Base-by-base conservation (phyloP, 2,797 vertebrate species). In the Falco concolor region DNA sequence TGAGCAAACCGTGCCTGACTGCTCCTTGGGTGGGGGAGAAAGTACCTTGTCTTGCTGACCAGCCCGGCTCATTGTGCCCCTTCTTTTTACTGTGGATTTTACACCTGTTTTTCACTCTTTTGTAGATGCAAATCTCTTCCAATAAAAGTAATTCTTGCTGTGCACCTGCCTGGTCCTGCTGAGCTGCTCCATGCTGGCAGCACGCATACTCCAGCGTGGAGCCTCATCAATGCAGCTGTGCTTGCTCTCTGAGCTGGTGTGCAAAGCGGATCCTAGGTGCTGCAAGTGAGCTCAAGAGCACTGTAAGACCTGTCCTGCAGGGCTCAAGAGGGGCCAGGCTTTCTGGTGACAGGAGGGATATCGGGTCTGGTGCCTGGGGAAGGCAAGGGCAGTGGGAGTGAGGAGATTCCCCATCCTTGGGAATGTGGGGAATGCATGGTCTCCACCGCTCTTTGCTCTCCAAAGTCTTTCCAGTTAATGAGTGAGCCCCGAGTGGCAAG, bases 91-190 rank as follows among this genome's bases (percentile, higher is more conserved):
- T 89, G 77, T 95, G 84, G 86, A 80, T 97, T 97, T 97, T 97
- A 89, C 95, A 96, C 86, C 64, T 74, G 73, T 96, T 97, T 97
- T 97, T 97, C 97, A 96, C 95, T 96, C 72, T 97, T 95, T 97
- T 96, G 96, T 97, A 96, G 95, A 83, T 88, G 79, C 82, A 50
- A 68, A 80, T 94, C 74, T 97, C 96, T 97, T 97, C 89, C 87
- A 97, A 97, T 97, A 97, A 97, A 97, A 95, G 70, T 95, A 97
- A 88, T 88, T 96, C 87, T 96, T 89, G 73, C 75, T 85, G 84
- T 94, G 88, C 22, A 9, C 44, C 57, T 54, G 47, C 28, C 13
- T 82, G 7, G 7, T 78, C 34, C 61, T 82, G 53, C 78, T 47
- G 59, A 76, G 22, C 49, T 2, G 8, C 40, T 80, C 72, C 0